A percentile compares a stretch with the other conserved stretches of the same genome.
These are phyloP conservation scores for Oligia latruncula DNA, from an alignment of 2,888 invertebrate species.

Conservation along the genomic window DNA sequence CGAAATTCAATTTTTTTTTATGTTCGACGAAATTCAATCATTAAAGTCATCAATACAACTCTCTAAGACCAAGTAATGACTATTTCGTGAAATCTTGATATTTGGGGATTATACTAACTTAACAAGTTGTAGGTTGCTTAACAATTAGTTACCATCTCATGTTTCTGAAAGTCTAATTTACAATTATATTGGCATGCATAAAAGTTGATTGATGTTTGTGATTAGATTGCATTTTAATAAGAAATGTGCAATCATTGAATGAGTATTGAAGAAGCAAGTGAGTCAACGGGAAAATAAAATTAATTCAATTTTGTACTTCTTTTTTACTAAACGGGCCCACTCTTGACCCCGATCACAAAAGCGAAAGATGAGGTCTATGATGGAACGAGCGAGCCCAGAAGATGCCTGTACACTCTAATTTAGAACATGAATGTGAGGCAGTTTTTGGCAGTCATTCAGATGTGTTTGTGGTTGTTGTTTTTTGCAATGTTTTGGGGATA, in stretches of 20 bases:
- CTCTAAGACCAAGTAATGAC: no score
- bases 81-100: no score
- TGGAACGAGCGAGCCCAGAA: no score
- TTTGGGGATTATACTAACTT: no score
- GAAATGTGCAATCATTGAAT: not conserved
- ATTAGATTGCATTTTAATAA: slow-evolving; percentile 8
- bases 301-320: not conserved
- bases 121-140: no score
- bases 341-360: no score
- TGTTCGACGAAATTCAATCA: no score
- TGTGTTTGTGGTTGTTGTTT: not conserved
- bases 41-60: no score
- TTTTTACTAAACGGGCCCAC: not conserved
- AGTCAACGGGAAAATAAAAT: not conserved
- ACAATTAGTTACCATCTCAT: not conserved
- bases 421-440: not conserved
- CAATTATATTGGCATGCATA: not conserved
- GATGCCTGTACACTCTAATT: not conserved
- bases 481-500: not conserved
- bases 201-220: slow-evolving; percentile 7
- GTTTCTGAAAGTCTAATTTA: not conserved
- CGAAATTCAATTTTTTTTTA: no score
- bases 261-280: not conserved
- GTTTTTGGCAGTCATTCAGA: not conserved
- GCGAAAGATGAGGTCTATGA: no score